Percentiles rank a stretch among this genome's conserved stretches.
Conservation (phyloP, 1,140 invertebrate species). For the Drosophila eugracilis region DNA sequence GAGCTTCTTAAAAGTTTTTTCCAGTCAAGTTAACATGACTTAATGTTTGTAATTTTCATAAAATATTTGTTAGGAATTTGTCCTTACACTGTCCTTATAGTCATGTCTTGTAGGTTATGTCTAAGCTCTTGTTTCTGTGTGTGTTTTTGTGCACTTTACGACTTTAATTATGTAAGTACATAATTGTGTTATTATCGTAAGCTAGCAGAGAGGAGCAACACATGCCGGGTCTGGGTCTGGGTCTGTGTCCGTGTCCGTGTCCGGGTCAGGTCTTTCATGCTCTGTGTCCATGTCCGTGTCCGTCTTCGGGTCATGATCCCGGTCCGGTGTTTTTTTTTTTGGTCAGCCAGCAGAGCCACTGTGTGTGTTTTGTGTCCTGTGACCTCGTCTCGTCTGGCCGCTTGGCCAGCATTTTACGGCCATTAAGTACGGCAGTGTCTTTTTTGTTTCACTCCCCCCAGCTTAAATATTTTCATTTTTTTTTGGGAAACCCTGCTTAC, state of each 20-base stretch:
- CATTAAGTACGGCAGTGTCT: slow-evolving; percentile 72
- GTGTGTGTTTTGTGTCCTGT: slow-evolving; percentile 29
- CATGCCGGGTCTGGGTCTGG: slow-evolving; percentile 22
- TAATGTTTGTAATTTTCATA: no score
- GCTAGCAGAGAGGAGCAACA: slow-evolving; percentile 50
- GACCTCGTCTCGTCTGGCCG: slow-evolving; percentile 71
- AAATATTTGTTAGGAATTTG: not conserved
- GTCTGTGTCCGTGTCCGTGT: slow-evolving; percentile 3
- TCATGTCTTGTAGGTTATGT: slow-evolving; percentile 4
- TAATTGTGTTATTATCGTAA: slow-evolving; percentile 83
- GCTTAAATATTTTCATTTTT: not conserved
- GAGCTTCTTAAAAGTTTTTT: no score
- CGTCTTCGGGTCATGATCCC: slow-evolving; percentile 23
- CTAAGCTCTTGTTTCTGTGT: slow-evolving; percentile 26
- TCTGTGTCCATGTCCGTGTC: not conserved
- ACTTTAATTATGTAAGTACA: slow-evolving; percentile 83
- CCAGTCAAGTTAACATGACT: no score
- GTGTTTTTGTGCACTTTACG: slow-evolving; percentile 77
- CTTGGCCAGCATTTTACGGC: slow-evolving; percentile 76
- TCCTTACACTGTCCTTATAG: not conserved
- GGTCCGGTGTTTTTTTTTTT: slow-evolving; percentile 1
- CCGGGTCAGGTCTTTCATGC: slow-evolving; percentile 21
- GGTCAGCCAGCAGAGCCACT: slow-evolving; percentile 3
- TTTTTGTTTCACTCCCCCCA: slow-evolving; percentile 3
- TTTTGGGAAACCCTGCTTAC: not conserved